Percentiles rank a stretch among this genome's conserved stretches.
Conservation (phyloP, 2,113 vertebrate species). For the Clarias gariepinus region DNA sequence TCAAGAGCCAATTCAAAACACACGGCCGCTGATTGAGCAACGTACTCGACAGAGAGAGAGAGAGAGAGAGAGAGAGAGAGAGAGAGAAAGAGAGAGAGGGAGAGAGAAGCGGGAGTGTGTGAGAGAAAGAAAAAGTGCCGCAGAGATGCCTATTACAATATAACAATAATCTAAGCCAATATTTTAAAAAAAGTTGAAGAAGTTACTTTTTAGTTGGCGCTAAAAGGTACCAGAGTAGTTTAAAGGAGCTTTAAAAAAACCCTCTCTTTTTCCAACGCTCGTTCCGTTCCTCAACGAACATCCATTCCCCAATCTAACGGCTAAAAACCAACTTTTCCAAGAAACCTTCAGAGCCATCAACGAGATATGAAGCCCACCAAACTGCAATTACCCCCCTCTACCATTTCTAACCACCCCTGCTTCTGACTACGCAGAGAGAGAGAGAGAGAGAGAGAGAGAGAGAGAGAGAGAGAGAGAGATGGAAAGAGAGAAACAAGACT, state of each 20-base stretch:
- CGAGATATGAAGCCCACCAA: constrained; percentile 83
- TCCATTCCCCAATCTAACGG: not conserved
- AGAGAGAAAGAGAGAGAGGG: not conserved
- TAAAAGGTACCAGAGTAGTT: not conserved
- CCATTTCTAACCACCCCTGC: constrained; percentile 42
- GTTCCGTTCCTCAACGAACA: constrained; percentile 29
- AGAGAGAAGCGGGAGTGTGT: not conserved
- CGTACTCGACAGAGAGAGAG: constrained; percentile 1
- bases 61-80: not conserved
- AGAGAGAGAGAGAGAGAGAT: not conserved
- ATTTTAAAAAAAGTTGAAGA: constrained; percentile 19
- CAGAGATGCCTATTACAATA: not conserved
- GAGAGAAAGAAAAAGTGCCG: not conserved
- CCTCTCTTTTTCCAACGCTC: no score
- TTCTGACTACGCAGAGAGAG: constrained; percentile 44
- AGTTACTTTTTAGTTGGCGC: not conserved
- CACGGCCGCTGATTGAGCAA: constrained; percentile 82
- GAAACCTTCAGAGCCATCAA: constrained; percentile 73
- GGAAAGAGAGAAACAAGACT: constrained; percentile 80
- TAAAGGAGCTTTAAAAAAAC: no score
- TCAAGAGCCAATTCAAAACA: constrained; percentile 85
- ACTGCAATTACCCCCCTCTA: constrained; percentile 91
- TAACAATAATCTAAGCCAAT: not conserved
- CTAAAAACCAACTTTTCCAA: constrained; percentile 40
- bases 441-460: no score